Evolutionary conservation across 2,888 invertebrate genomes (phyloP), one percentile per base, ranked within the genome.

Genomic region (Lasioglossum vierecki): DNA sequence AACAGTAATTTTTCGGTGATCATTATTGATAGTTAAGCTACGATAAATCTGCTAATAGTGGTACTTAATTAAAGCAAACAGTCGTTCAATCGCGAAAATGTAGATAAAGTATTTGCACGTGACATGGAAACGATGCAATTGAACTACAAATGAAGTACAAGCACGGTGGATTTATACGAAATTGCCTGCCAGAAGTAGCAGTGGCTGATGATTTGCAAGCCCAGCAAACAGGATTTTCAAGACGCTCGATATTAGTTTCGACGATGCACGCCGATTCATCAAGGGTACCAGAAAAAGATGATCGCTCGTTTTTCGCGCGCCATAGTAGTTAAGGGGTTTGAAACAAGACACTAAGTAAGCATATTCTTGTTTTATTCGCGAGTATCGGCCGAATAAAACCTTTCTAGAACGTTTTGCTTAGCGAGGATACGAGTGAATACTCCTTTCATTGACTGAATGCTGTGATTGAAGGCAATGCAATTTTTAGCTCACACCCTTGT

Each of bases 291-390:
- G n/a, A 84, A 84, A 86, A 82, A 73, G 18, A 46, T 4, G 60
- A 53, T 76, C 57, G 76, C 44, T 68, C 66, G 85, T 85, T 87
- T 80, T 87, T 85, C 85, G 13, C 60, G 39, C 9, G 44, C 60
- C 35, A 63, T 66, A 18, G 49, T 73, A 35, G 78, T 81, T 89
- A 60, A 68, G 80, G 80, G 77, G 60, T 72, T 79, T 82, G 89
- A 84, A 89, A 89, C 86, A 72, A 71, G 78, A 89, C 79, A 88
- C 90, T 88, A 86, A 88, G 76, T 89, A 89, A 89, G 88, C 89
- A 89, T 39, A 76, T 71, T 81, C 60, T 79, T 74, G 66, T 86
- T 80, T 75, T 68, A 71, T 77, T 13, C 70, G 68, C 46, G 63
- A 26, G 63, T 30, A 44, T 22, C 75, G 18, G 6, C 70, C 80